A percentile compares a stretch with the other conserved stretches of the same genome.
Evolutionary conservation across 2,113 vertebrate species (phyloP).

Genomic region (Megaceryle maxima): DNA sequence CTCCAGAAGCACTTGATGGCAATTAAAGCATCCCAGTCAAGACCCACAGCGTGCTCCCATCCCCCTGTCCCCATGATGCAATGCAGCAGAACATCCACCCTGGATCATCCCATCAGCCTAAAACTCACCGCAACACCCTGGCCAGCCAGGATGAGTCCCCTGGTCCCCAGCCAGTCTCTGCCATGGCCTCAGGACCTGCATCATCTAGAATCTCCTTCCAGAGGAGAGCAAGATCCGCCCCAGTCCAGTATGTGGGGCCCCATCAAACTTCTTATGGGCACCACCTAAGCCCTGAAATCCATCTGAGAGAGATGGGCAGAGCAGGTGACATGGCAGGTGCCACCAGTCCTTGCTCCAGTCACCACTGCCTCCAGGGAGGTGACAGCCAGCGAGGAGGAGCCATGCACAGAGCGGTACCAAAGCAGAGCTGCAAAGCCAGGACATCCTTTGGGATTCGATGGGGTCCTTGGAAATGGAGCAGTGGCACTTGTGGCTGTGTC

Average conservation of each 20-base stretch:
- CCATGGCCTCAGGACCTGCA: not conserved
- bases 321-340: not conserved
- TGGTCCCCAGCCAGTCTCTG: not conserved
- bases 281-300: not conserved
- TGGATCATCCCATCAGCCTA: not conserved
- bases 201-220: not conserved
- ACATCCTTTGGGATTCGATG: not conserved
- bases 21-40: not conserved
- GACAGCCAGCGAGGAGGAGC: not conserved
- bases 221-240: not conserved
- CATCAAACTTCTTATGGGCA: accelerated
- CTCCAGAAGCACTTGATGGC: not conserved
- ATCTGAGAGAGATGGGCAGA: not conserved
- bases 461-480: not conserved
- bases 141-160: accelerated
- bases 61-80: not conserved
- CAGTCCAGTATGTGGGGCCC: not conserved
- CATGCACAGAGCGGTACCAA: not conserved
- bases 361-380: accelerated
- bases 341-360: not conserved
- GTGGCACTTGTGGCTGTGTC: accelerated
- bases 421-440: not conserved
- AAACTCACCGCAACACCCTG: not conserved
- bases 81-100: not conserved
- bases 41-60: not conserved